phyloP scores from a whole-genome alignment of 2,888 invertebrate genomes.

The Argyresthia goedartella region DNA sequence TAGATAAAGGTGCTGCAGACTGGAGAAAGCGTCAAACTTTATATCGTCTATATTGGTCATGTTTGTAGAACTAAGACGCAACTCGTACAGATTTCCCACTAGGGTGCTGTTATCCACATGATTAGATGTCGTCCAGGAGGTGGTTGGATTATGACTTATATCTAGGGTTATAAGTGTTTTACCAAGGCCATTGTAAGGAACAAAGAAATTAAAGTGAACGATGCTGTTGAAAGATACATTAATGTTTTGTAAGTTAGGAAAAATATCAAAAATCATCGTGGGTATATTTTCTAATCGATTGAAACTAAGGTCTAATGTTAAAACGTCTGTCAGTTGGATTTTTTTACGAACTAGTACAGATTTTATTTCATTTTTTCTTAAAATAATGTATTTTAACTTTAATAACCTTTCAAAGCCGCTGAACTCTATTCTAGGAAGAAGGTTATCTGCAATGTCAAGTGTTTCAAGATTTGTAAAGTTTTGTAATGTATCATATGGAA shows the following conservation, averaged over 20 bases:
- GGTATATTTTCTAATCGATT: conserved; percentile 48
- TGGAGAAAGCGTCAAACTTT: conserved; percentile 81
- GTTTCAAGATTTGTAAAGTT: conserved; percentile 82
- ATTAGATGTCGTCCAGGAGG: conserved; percentile 38
- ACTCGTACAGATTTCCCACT: conserved; percentile 49
- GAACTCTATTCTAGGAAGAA: conserved; percentile 78
- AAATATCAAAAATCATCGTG: conserved; percentile 41
- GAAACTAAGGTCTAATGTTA: conserved; percentile 50
- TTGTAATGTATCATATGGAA: conserved; percentile 82
- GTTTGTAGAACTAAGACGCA: conserved; percentile 54
- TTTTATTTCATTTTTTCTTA: conserved; percentile 57
- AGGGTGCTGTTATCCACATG: conserved; percentile 41
- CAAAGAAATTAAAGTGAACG: conserved; percentile 46
- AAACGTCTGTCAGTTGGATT: conserved; percentile 39
- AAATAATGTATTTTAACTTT: conserved; percentile 47
- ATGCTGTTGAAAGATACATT: conserved; percentile 57
- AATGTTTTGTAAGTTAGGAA: conserved; percentile 54
- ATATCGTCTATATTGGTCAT: conserved; percentile 70
- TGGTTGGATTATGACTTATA: conserved; percentile 51
- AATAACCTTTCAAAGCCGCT: conserved; percentile 54
- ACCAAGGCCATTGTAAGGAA: conserved; percentile 33
- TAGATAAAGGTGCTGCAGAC: conserved; percentile 82
- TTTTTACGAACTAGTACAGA: conserved; percentile 41
- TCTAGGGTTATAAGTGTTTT: conserved; percentile 49
- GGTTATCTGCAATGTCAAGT: conserved; percentile 77